These are phyloP conservation scores for Erynnis tages DNA, from an alignment of 2,888 invertebrate species.

Conservation along the genomic window DNA sequence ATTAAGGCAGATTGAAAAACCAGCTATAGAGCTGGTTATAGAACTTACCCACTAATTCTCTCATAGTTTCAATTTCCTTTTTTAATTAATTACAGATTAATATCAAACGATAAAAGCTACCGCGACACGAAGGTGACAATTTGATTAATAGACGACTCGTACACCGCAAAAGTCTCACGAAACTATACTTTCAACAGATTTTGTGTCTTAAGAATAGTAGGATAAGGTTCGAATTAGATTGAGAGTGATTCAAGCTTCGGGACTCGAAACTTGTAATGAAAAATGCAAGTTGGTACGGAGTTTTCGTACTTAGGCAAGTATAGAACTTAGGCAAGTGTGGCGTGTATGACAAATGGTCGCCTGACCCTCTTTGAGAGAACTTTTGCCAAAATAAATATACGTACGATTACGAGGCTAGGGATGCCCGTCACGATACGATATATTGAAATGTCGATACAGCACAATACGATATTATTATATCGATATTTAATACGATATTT, in stretches of 20 bases:
- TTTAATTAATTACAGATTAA: constrained; percentile 25
- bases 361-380: constrained; percentile 51
- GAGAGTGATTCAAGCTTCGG: background rate
- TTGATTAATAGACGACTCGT: constrained; percentile 23
- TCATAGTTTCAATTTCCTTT: constrained; percentile 15
- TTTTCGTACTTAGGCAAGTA: constrained; percentile 53
- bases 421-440: too few relatives aligned
- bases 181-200: background rate
- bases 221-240: background rate
- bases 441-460: too few relatives aligned
- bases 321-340: constrained; percentile 62
- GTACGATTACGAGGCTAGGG: too few relatives aligned
- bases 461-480: too few relatives aligned
- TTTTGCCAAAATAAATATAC: constrained; percentile 47
- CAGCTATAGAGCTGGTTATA: too few relatives aligned
- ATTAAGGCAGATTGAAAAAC: constrained; percentile 1
- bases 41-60: too few relatives aligned
- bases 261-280: constrained; percentile 26
- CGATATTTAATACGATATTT: too few relatives aligned
- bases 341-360: constrained; percentile 69
- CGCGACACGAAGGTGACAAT: constrained; percentile 24
- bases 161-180: constrained; percentile 18
- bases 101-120: constrained; percentile 23
- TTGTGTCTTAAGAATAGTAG: background rate
- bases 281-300: constrained; percentile 40